phyloP scores from a whole-genome alignment of 2,113 vertebrate species.

The Serinus canaria region DNA sequence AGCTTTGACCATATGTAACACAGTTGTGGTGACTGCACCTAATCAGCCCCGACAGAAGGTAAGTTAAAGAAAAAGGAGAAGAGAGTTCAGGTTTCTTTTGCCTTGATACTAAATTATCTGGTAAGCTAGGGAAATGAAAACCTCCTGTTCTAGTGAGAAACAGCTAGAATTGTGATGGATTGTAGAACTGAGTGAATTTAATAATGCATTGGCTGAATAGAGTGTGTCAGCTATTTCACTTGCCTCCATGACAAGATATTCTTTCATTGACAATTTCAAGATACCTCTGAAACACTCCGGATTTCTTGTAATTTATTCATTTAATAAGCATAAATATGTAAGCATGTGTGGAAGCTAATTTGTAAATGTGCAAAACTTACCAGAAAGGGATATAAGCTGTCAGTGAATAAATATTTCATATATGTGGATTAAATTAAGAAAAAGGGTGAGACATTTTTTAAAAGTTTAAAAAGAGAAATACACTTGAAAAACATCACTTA shows the following conservation, averaged over 20 bases:
- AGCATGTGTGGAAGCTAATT: not conserved
- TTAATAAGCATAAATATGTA: not conserved
- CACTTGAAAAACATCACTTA: not conserved
- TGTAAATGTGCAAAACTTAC: not conserved
- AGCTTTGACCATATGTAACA: slow-evolving; percentile 95
- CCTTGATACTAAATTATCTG: not conserved
- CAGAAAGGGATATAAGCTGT: not conserved
- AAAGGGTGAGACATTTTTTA: not conserved
- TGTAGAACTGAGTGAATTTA: not conserved
- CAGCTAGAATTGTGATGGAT: not conserved
- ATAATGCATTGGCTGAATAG: not conserved
- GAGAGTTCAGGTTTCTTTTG: not conserved
- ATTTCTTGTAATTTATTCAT: not conserved
- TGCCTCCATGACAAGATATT: not conserved
- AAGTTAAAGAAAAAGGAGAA: not conserved
- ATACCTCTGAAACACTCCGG: not conserved
- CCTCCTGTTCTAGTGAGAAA: not conserved
- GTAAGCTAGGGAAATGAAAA: not conserved
- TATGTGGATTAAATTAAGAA: not conserved
- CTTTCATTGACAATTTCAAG: not conserved
- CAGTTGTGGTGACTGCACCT: slow-evolving; percentile 92
- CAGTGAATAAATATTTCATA: not conserved
- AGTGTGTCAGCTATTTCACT: not conserved
- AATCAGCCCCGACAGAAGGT: slow-evolving; percentile 95
- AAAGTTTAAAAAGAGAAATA: not conserved